Evolutionary conservation across 2,113 vertebrate genomes (phyloP).

Genomic region (Ictalurus punctatus): DNA sequence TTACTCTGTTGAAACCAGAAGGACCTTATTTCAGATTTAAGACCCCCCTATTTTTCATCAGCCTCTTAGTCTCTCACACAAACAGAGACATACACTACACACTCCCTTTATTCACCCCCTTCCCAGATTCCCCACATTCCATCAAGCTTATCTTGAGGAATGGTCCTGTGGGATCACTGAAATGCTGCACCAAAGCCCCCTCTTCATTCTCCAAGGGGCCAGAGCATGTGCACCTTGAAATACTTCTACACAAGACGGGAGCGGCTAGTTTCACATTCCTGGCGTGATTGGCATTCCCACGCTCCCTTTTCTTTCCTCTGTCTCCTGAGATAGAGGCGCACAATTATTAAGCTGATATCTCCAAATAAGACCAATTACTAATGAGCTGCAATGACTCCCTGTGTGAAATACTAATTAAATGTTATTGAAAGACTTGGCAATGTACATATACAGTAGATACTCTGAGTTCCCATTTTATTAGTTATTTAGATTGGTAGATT

Average conservation of each 20-base stretch:
- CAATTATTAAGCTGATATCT: conserved; percentile 58
- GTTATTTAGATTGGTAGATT: neutral
- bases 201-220: conserved; percentile 60
- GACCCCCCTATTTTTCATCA: conserved; percentile 56
- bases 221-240: conserved; percentile 71
- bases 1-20: conserved; percentile 46
- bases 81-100: conserved; percentile 52
- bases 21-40: conserved; percentile 61
- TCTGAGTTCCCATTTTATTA: neutral
- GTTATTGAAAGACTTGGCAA: neutral
- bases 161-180: conserved; percentile 70
- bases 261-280: conserved; percentile 74
- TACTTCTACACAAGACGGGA: conserved; percentile 69
- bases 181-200: conserved; percentile 71
- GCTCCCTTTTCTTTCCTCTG: conserved; percentile 35
- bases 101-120: conserved; percentile 49
- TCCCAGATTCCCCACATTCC: conserved; percentile 77
- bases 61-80: conserved; percentile 59
- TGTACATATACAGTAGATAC: neutral
- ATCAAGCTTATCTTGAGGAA: conserved; percentile 81
- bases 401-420: neutral
- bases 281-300: conserved; percentile 69
- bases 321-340: conserved; percentile 63
- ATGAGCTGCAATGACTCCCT: neutral
- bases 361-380: conserved; percentile 1